A percentile compares a stretch with the other conserved stretches of the same genome.
phyloP scores from a whole-genome alignment of 2,113 vertebrate species.

The Odontophorus gujanensis region DNA sequence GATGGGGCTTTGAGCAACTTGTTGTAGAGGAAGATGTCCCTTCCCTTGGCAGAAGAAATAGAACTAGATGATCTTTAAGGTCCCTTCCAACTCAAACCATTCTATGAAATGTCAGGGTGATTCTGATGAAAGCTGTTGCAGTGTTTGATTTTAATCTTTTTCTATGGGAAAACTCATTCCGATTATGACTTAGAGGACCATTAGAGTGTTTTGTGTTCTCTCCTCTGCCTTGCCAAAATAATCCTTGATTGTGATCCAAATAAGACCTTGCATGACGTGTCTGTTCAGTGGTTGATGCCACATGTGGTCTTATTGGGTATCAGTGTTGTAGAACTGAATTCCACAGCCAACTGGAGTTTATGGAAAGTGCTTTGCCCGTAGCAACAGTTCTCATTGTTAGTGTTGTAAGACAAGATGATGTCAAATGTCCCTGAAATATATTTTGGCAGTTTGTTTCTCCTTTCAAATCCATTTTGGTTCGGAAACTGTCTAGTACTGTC shows the following conservation, averaged over 20 bases:
- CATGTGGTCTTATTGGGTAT: not conserved
- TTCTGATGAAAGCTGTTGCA: not conserved
- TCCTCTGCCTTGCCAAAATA: not conserved
- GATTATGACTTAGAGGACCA: not conserved
- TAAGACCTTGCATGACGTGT: not conserved
- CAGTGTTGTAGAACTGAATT: not conserved
- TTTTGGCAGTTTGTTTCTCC: not conserved
- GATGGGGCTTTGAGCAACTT: not conserved
- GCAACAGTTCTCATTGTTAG: not conserved
- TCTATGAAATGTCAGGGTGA: not conserved
- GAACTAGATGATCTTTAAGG: not conserved
- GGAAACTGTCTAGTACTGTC: not conserved
- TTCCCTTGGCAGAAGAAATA: not conserved
- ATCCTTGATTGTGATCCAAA: not conserved
- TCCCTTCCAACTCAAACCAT: not conserved
- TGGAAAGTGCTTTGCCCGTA: not conserved
- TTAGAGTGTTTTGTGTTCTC: not conserved
- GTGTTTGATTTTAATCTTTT: not conserved
- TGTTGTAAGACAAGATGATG: not conserved
- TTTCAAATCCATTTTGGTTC: not conserved
- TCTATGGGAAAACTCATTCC: not conserved
- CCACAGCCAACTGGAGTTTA: not conserved
- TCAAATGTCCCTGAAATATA: not conserved
- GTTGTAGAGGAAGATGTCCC: not conserved
- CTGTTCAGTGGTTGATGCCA: not conserved